Base-by-base conservation (phyloP, 1,140 invertebrate species). In the Drosophila lacertosa region DNA sequence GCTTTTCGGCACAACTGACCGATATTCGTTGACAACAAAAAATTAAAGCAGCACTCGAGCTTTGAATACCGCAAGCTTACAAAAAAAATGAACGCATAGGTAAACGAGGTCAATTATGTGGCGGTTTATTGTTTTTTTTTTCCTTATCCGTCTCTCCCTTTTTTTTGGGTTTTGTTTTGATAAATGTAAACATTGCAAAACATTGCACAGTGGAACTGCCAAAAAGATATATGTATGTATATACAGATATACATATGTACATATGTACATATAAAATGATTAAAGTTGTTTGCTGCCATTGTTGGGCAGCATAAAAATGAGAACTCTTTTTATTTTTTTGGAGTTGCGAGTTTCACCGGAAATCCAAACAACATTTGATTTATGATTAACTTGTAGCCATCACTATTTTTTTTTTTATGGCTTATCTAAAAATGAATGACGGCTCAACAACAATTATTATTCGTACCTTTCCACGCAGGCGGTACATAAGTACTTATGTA, bases 321-420 rank as follows among this genome's bases (percentile, higher is more conserved):
- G 64, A 60, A 75, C 55, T 55, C 33, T 40, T 42, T 29, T 10
- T 54, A 29, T 47, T 42, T 39, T 55, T 68, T 57, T 60, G 53
- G 37, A 18, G 29, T 24, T 60, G n/a, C 9, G 29, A 80, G 77
- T 84, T 84, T 84, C 80, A 86, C 80, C 80, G 80, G 80, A 84
- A 84, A 84, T 84, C 73, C 80, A 86, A 81, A 81, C 77, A 80
- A 81, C 81, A 80, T 80, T 77, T 54, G 81, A 86, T 84, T 86
- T 84, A 86, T 77, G 80, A 86, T 84, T 72, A 77, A 84, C 67
- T 40, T 54, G 57, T 45, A 70, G 58, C 53, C 79, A 62, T 65
- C 51, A 62, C 72, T 84, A 26, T 26, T 29, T 29, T 39, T 84
- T 81, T 84, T 39, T 84, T 81, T 84, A 84, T 86, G 81, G 80